A percentile compares a stretch with the other conserved stretches of the same genome.
Evolutionary conservation across 2,797 vertebrate genomes (phyloP).

Genomic region (Euthynnus affinis): DNA sequence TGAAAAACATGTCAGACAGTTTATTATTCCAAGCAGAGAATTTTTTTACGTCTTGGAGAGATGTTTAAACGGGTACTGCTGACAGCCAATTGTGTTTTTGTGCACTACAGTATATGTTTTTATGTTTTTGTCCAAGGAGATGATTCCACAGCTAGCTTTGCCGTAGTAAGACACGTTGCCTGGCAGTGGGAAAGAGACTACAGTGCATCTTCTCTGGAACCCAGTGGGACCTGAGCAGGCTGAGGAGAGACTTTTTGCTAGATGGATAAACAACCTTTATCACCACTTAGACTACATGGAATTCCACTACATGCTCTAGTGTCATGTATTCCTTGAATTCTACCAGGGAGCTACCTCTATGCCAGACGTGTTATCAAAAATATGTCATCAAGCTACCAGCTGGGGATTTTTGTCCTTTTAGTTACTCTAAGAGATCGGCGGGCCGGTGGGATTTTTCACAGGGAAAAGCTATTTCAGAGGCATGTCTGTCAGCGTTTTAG

Average conservation of each 20-base stretch:
- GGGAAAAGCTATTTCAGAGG: constrained; percentile 64
- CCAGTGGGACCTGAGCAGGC: constrained; percentile 12
- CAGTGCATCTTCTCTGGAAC: constrained; percentile 1
- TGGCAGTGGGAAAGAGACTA: background rate
- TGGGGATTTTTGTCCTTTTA: constrained; percentile 45
- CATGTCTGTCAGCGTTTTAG: constrained; percentile 47
- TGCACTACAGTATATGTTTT: no score
- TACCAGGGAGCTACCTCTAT: constrained; percentile 23
- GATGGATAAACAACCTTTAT: constrained; percentile 48
- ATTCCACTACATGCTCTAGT: constrained; percentile 41
- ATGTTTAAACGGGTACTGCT: background rate
- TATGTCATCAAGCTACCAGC: constrained; percentile 35
- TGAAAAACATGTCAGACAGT: no score
- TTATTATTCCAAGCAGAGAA: no score
- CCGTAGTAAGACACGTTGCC: background rate
- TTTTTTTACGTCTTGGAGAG: no score
- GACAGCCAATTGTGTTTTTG: background rate
- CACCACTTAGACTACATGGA: constrained; percentile 42
- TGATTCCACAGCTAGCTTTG: background rate
- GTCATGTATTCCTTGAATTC: constrained; percentile 44
- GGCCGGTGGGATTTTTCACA: constrained; percentile 61
- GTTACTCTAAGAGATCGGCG: constrained; percentile 21
- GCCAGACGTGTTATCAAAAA: constrained; percentile 48
- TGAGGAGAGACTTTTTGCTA: constrained; percentile 15
- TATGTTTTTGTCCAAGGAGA: background rate